phyloP scores from a whole-genome alignment of 2,888 invertebrate genomes.

The Itoplectis maculator region DNA sequence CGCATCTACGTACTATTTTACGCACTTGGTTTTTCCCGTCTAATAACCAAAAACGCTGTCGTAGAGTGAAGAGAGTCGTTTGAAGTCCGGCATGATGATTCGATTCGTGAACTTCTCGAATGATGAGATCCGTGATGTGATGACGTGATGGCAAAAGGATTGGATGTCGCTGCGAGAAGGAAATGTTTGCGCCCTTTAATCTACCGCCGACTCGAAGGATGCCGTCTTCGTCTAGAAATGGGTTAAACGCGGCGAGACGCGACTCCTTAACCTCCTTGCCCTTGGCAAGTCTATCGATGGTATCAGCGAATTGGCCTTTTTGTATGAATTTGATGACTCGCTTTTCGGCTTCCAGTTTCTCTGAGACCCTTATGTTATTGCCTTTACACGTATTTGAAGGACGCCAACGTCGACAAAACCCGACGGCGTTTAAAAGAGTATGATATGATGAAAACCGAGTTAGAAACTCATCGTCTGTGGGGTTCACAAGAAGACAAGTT shows the following conservation, averaged over 20 bases:
- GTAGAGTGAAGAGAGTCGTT: neutral
- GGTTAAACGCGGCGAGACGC: constrained; percentile 44
- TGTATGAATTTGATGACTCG: neutral
- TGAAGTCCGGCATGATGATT: constrained; percentile 11
- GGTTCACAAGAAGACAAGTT: neutral
- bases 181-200: constrained; percentile 39
- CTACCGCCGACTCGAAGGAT: constrained; percentile 58
- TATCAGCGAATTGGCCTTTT: neutral
- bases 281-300: neutral
- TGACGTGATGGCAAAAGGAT: constrained; percentile 56
- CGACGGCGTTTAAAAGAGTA: neutral
- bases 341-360: neutral
- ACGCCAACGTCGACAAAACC: constrained; percentile 15
- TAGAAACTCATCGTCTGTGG: neutral
- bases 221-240: constrained; percentile 49
- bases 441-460: constrained; percentile 11
- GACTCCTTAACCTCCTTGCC: neutral
- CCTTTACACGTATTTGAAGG: neutral
- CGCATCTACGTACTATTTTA: constrained; percentile 17
- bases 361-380: neutral
- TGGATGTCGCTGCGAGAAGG: constrained; percentile 50
- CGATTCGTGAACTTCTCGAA: neutral
- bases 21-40: constrained; percentile 38
- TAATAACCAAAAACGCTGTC: constrained; percentile 24
- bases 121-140: neutral